phyloP scores from a whole-genome alignment of 2,113 vertebrate species.

The Anhinga rufa region DNA sequence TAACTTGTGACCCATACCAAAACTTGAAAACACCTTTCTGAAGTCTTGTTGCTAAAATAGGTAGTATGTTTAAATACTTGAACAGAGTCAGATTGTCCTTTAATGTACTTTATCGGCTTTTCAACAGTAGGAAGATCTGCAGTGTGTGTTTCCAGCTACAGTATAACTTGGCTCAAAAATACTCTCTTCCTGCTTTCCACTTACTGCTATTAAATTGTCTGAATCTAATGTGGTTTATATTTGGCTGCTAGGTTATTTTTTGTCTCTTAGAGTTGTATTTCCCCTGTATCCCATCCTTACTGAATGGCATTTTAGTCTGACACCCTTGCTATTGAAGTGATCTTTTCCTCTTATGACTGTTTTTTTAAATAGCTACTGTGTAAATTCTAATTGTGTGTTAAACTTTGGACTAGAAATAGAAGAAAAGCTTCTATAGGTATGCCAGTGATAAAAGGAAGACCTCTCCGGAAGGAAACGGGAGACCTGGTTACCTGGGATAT shows the following conservation, averaged over 20 bases:
- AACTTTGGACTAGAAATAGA: neutral
- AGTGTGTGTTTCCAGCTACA: neutral
- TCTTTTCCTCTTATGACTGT: neutral
- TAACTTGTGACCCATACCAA: neutral
- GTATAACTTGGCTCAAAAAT: neutral
- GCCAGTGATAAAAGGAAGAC: neutral
- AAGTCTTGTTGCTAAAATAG: neutral
- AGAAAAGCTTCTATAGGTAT: neutral
- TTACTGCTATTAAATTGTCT: neutral
- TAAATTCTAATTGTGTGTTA: neutral
- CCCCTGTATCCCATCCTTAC: neutral
- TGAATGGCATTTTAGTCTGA: neutral
- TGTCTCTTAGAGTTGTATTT: neutral
- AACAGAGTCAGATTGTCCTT: neutral
- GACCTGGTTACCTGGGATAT: too few relatives aligned
- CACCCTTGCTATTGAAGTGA: neutral
- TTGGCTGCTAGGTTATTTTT: neutral
- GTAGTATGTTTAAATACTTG: neutral
- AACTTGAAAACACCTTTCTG: neutral
- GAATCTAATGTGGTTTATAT: neutral
- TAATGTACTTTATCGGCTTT: neutral
- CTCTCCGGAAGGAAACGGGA: too few relatives aligned
- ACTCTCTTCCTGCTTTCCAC: neutral
- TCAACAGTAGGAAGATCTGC: neutral
- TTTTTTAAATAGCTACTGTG: constrained; percentile 2